These are phyloP conservation scores for Hyppa rectilinea DNA, from an alignment of 2,888 invertebrate species.

Conservation along the genomic window DNA sequence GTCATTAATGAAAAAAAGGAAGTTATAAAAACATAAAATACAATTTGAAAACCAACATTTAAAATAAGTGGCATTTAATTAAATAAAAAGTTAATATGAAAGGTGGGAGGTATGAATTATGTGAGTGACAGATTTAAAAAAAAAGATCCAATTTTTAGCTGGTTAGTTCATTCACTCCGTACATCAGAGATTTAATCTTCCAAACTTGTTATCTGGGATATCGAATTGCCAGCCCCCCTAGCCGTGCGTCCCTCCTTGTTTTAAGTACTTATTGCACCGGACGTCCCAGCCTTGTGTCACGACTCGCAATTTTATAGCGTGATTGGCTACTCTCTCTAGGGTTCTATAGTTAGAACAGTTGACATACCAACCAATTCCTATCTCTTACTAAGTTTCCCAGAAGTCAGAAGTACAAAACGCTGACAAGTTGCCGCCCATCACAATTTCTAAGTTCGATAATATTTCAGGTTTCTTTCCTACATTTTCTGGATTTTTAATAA, in stretches of 20 bases:
- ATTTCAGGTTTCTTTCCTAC: neutral
- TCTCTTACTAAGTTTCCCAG: neutral
- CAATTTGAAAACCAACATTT: no score
- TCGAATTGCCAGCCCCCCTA: constrained; percentile 29
- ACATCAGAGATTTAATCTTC: no score
- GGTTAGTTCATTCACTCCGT: no score
- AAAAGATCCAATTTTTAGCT: no score
- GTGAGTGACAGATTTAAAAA: no score
- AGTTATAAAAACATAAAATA: no score
- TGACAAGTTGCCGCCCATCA: no score
- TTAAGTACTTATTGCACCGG: constrained; percentile 33
- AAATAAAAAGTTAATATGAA: no score
- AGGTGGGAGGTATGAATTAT: no score
- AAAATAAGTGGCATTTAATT: no score
- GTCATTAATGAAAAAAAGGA: no score
- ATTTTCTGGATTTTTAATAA: neutral
- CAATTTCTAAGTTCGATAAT: neutral
- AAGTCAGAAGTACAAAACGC: neutral
- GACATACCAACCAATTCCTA: constrained; percentile 13
- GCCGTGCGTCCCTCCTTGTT: constrained; percentile 28
- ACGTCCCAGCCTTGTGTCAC: constrained; percentile 42
- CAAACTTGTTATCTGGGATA: no score
- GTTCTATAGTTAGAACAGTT: constrained; percentile 40
- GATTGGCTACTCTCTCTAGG: constrained; percentile 34
- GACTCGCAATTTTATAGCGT: constrained; percentile 24